Evolutionary conservation across 2,888 invertebrate species (phyloP).

Genomic region (Sphecodes monilicornis): DNA sequence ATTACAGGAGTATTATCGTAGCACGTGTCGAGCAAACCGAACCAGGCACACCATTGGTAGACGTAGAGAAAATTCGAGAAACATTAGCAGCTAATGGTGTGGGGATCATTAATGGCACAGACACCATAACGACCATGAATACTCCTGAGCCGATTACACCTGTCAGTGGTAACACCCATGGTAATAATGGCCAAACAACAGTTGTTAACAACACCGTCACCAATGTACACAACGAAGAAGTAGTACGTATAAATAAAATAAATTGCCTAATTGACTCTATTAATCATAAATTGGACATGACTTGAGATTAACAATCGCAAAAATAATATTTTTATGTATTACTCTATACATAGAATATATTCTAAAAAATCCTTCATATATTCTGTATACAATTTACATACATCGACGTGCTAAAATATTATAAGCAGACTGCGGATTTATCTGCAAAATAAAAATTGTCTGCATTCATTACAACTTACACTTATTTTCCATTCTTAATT

Average conservation of each 20-base stretch:
- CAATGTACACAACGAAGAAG: slow-evolving; percentile 75
- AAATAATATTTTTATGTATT: too few species aligned
- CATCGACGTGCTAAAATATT: too few species aligned
- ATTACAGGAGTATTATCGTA: slow-evolving; percentile 79
- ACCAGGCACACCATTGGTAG: slow-evolving; percentile 79
- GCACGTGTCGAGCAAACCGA: slow-evolving; percentile 81
- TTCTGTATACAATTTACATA: too few species aligned
- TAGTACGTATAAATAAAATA: slow-evolving; percentile 61
- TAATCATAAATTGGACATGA: too few species aligned
- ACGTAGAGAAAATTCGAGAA: slow-evolving; percentile 81
- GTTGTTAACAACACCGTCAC: slow-evolving; percentile 66
- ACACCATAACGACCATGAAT: slow-evolving; percentile 52
- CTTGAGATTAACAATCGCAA: too few species aligned
- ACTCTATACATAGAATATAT: too few species aligned
- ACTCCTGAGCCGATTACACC: slow-evolving; percentile 40
- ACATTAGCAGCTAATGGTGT: slow-evolving; percentile 81
- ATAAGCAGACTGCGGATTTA: too few species aligned
- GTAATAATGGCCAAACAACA: slow-evolving; percentile 56
- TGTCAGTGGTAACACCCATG: slow-evolving; percentile 43
- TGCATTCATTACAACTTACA: too few species aligned
- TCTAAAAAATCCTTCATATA: too few species aligned
- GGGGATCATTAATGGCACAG: slow-evolving; percentile 78
- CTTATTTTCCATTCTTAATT: too few species aligned
- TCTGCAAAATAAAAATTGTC: too few species aligned
- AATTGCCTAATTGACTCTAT: too few species aligned